These are phyloP conservation scores for Hemicentrotus pulcherrimus DNA, from an alignment of 35 echinoderm and acorn worm genomes.

Conservation along the genomic window DNA sequence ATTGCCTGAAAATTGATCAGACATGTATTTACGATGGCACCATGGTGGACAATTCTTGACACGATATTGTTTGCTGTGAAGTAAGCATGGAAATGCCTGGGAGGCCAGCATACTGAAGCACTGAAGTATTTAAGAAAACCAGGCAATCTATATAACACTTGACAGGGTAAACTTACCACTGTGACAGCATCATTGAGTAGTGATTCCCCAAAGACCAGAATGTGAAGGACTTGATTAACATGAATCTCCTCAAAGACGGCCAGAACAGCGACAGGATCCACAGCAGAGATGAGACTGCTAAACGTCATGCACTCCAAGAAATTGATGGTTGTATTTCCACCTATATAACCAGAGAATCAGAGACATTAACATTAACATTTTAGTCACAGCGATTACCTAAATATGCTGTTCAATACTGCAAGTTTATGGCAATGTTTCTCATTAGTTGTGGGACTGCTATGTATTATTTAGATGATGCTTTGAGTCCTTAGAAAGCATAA, in stretches of 20 bases:
- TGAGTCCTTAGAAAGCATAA: background rate
- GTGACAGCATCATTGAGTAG: constrained; percentile 99
- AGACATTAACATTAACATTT: background rate
- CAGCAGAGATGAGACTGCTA: constrained; percentile 95
- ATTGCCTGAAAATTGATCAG: no score
- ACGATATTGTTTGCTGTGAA: no score
- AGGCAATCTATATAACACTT: background rate
- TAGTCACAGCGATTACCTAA: background rate
- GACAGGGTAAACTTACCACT: constrained; percentile 73
- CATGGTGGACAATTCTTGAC: no score
- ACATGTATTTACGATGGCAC: no score
- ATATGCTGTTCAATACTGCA: background rate
- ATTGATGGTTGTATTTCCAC: constrained; percentile 8
- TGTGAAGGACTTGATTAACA: constrained; percentile 92
- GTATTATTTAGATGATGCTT: background rate
- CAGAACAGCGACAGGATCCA: constrained; percentile 95
- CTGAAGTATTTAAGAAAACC: no score
- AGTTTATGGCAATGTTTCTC: background rate
- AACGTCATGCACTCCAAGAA: constrained; percentile 92
- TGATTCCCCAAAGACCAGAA: constrained; percentile 98
- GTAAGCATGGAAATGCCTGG: no score
- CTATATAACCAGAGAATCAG: background rate
- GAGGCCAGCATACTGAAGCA: no score
- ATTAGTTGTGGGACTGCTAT: background rate
- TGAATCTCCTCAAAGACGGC: constrained; percentile 98